phyloP scores from a whole-genome alignment of 2,888 invertebrate genomes.

The Erebia palarica region DNA sequence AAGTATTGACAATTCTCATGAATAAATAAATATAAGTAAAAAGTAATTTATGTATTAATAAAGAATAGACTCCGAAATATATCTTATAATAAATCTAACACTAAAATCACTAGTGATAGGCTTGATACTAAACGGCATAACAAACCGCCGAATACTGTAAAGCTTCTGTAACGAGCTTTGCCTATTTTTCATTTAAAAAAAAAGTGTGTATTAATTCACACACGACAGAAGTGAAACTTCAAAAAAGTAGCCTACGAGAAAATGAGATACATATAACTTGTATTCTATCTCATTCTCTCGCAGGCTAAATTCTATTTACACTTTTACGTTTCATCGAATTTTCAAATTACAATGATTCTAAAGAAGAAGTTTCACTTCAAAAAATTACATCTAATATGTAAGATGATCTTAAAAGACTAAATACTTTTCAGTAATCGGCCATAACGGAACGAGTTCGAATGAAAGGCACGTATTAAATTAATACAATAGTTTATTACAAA shows the following conservation, averaged over 20 bases:
- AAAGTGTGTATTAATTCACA: no score
- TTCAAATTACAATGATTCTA: no score
- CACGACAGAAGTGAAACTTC: no score
- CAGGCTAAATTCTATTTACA: no score
- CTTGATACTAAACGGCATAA: conserved; percentile 63
- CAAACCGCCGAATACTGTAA: neutral
- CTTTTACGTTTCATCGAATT: no score
- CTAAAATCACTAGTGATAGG: conserved; percentile 58
- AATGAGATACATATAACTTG: no score
- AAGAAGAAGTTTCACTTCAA: neutral
- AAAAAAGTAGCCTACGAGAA: no score
- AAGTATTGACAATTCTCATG: neutral
- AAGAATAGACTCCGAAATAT: neutral
- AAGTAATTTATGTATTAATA: neutral
- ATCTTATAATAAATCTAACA: conserved; percentile 17
- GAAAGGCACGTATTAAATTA: conserved; percentile 32
- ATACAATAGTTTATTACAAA: conserved; percentile 47
- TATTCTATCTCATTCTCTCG: no score
- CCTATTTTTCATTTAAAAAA: no score
- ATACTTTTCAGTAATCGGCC: conserved; percentile 42
- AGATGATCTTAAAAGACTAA: neutral
- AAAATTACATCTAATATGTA: neutral
- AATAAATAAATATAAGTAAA: conserved; percentile 12
- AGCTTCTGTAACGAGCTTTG: neutral
- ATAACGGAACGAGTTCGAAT: conserved; percentile 40